These are phyloP conservation scores for Chionoecetes opilio DNA, from an alignment of 1,140 invertebrate species.

Conservation along the genomic window DNA sequence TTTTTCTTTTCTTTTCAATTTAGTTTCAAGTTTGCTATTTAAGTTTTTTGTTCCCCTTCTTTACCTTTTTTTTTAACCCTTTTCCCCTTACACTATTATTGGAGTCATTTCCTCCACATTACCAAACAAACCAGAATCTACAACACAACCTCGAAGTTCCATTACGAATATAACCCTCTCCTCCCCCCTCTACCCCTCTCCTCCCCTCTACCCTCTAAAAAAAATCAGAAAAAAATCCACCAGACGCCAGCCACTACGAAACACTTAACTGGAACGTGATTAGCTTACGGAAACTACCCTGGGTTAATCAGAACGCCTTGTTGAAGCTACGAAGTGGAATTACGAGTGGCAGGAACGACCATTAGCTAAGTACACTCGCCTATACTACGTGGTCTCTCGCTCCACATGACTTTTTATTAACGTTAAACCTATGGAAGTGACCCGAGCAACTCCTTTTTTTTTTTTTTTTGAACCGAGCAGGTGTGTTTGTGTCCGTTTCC, in stretches of 20 bases:
- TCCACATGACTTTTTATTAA: neutral
- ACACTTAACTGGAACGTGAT: constrained; percentile 19
- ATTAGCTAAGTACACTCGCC: neutral
- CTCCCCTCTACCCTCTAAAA: no score
- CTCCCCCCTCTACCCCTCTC: no score
- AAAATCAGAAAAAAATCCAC: neutral
- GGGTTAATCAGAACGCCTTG: neutral
- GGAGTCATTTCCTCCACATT: neutral
- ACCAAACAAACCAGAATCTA: constrained; percentile 20
- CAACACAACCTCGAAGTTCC: neutral
- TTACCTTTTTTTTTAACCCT: no score
- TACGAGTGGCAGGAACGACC: neutral
- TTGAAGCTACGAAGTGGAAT: neutral
- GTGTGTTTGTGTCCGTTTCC: neutral
- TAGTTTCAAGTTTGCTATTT: no score
- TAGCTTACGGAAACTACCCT: neutral
- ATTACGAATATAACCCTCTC: neutral
- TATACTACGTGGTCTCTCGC: neutral
- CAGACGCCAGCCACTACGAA: neutral
- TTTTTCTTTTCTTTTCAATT: no score
- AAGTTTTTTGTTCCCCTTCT: no score
- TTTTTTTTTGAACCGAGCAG: neutral
- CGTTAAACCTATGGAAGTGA: neutral
- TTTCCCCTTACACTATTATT: neutral
- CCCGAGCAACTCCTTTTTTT: no score